Evolutionary conservation across 35 echinoderm and acorn worm genomes (phyloP), one percentile per base, ranked within the genome.

Genomic region (Ophiothrix spiculata): DNA sequence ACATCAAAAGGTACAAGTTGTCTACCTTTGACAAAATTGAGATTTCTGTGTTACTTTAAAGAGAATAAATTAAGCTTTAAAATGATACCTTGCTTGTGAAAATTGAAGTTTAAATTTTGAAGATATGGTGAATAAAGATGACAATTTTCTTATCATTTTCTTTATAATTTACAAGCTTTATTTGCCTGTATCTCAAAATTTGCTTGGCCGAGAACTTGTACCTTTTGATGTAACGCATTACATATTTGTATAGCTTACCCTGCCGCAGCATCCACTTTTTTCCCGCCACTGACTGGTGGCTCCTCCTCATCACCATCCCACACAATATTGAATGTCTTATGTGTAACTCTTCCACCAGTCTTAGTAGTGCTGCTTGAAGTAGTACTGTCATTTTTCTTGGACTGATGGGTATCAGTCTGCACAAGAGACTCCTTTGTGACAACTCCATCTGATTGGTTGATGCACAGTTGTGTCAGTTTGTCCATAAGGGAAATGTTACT

Each of bases 401-500:
- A 49, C 77, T 36, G 75, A 36, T 81, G 46, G 4, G 0, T 60
- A 35, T 40, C 54, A 40, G 74, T 73, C 32, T 13, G 25, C 31
- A 75, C n/a, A 32, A 89, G 75, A 42, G 91, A 77, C 42, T 75
- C 79, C 23, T 75, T 41, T 36, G 83, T 87, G 17, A 95, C 74
- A 3, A 35, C 74, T 11, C 93, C 90, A 38, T 81, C 83, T 1
- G 91, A 93, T 74, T 97, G 94, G 33, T 90, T 36, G 3, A 97
- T 84, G 37, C 94, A 97, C 0, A 97, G 90, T 39, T 93, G 83
- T 39, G 94, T 81, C 14, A 97, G 87, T 40, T 93, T 92, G 37
- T 92, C 82, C 94, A 97, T 97, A 35, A 97, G 56, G 37, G 75
- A 64, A 12, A 42, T 32, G 45, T 17, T 78, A 4, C 64, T 32